phyloP scores from a whole-genome alignment of 2,797 vertebrate species.

The Craterocephalus amniculus region DNA sequence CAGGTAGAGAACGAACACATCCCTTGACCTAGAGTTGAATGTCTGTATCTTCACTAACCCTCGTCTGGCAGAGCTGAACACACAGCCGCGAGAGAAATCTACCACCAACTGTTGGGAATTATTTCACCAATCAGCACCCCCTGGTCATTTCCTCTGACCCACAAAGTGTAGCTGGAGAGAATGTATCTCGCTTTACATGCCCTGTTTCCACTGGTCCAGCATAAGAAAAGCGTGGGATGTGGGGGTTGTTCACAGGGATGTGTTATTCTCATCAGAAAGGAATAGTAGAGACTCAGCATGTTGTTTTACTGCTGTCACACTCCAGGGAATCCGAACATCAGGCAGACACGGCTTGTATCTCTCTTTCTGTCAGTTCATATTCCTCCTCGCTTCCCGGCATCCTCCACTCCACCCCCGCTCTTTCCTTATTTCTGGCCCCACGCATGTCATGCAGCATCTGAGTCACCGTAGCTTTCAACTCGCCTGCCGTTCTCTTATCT shows the following conservation, averaged over 20 bases:
- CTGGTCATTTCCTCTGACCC: constrained; percentile 52
- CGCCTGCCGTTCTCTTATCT: constrained; percentile 50
- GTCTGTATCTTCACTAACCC: constrained; percentile 2
- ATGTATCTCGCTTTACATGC: constrained; percentile 44
- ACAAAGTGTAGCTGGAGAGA: constrained; percentile 35
- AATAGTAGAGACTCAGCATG: constrained; percentile 78
- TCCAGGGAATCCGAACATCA: constrained; percentile 71
- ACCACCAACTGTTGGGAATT: constrained; percentile 44
- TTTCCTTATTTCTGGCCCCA: constrained; percentile 55
- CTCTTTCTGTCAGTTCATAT: constrained; percentile 69
- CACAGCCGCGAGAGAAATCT: constrained; percentile 26
- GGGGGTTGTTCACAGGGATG: constrained; percentile 71
- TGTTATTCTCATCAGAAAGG: constrained; percentile 84
- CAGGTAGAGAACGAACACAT: constrained; percentile 30
- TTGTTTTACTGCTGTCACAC: constrained; percentile 79
- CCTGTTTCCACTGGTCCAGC: constrained; percentile 48
- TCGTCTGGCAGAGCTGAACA: constrained; percentile 9
- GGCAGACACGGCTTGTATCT: constrained; percentile 74
- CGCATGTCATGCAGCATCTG: constrained; percentile 53
- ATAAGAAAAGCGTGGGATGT: constrained; percentile 51
- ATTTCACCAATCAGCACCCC: constrained; percentile 54
- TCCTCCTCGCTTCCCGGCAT: constrained; percentile 67
- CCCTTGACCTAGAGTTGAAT: constrained; percentile 20
- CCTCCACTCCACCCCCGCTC: constrained; percentile 41
- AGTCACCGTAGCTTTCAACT: constrained; percentile 57